Conservation (phyloP, 2,888 invertebrate species). For the Microplitis deprimator region DNA sequence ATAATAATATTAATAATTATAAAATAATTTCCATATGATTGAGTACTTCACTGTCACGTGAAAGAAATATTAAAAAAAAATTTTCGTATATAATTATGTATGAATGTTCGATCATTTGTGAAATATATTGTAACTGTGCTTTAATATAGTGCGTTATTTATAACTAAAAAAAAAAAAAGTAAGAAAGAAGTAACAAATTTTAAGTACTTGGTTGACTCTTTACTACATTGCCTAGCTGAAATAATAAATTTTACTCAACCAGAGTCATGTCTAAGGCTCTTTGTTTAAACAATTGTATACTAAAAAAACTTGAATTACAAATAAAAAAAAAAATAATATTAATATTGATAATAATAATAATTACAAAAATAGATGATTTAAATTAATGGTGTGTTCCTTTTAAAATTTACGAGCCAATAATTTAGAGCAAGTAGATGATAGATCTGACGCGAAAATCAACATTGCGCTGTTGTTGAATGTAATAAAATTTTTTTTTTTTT, state of each 20-base stretch:
- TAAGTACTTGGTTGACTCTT: slow-evolving; percentile 7
- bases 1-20: neutral
- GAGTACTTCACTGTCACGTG: slow-evolving; percentile 47
- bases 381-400: slow-evolving; percentile 32
- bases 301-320: neutral
- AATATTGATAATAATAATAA: neutral
- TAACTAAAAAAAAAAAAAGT: neutral
- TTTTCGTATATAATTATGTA: slow-evolving; percentile 66
- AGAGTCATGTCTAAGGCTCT: slow-evolving; percentile 1
- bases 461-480: slow-evolving; percentile 10
- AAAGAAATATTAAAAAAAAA: slow-evolving; percentile 49
- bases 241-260: neutral
- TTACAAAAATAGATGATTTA: slow-evolving; percentile 15
- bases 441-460: slow-evolving; percentile 16
- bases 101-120: slow-evolving; percentile 72
- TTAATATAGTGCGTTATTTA: slow-evolving; percentile 60
- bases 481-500: slow-evolving; percentile 10
- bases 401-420: neutral
- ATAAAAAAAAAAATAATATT: neutral
- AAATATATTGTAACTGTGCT: slow-evolving; percentile 74
- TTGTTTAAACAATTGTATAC: slow-evolving; percentile 1
- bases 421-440: neutral
- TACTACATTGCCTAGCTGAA: neutral
- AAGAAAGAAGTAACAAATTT: neutral
- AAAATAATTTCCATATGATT: slow-evolving; percentile 41